A percentile compares a stretch with the other conserved stretches of the same genome.
phyloP scores from a whole-genome alignment of 2,797 vertebrate genomes.

The Hydrolagus colliei region DNA sequence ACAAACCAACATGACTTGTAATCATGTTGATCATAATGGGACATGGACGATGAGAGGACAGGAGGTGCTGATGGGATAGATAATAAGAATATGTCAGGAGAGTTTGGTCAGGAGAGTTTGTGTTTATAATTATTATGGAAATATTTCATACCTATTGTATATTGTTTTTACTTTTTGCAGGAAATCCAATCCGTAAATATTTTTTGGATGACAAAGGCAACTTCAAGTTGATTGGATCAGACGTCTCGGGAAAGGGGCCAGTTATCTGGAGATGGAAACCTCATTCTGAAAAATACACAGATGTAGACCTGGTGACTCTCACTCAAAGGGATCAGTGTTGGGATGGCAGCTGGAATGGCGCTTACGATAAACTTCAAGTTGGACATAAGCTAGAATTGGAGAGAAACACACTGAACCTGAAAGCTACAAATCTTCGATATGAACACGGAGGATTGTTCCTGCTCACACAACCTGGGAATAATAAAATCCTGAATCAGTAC shows the following conservation, averaged over 20 bases:
- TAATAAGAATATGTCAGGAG: no score
- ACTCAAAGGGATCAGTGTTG: not conserved
- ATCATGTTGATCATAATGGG: no score
- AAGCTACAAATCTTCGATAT: not conserved
- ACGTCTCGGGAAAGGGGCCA: not conserved
- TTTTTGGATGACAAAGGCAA: not conserved
- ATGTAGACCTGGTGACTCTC: not conserved
- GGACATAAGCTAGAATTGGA: not conserved
- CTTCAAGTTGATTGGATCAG: not conserved
- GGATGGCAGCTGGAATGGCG: not conserved
- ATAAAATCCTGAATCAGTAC: not conserved
- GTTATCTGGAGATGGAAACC: not conserved
- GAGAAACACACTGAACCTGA: not conserved
- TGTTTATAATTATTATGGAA: no score
- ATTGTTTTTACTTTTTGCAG: not conserved
- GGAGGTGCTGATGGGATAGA: no score
- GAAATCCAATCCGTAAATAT: not conserved
- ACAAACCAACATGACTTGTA: no score
- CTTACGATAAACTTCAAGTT: no score
- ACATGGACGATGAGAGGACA: no score
- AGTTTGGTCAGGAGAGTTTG: no score
- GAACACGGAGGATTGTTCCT: not conserved
- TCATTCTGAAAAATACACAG: not conserved
- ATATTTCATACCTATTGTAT: no score
- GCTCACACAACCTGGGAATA: not conserved